A percentile compares a stretch with the other conserved stretches of the same genome.
phyloP scores from a whole-genome alignment of 2,113 vertebrate species.

The Xiphophorus couchianus region DNA sequence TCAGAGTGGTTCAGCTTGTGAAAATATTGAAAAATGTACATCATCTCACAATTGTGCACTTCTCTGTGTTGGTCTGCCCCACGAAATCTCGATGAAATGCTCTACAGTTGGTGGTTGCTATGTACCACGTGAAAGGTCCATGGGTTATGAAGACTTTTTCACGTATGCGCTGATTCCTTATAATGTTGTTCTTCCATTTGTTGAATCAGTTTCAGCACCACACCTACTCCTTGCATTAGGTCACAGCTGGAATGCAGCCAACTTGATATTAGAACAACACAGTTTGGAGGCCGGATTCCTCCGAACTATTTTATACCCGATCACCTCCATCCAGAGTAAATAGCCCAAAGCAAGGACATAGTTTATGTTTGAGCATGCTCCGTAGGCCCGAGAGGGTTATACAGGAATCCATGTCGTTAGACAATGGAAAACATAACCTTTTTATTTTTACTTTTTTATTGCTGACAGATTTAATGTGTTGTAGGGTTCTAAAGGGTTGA shows the following conservation, averaged over 20 bases:
- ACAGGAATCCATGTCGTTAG: conserved; percentile 33
- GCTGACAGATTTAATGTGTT: conserved; percentile 27
- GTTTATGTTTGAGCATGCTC: conserved; percentile 5
- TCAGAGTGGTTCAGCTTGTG: neutral
- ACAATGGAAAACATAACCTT: conserved; percentile 49
- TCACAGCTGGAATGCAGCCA: conserved; percentile 37
- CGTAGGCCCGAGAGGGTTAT: conserved; percentile 9
- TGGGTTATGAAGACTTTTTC: neutral
- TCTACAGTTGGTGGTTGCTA: neutral
- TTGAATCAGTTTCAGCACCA: conserved; percentile 5
- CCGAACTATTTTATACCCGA: neutral
- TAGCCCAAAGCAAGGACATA: conserved; percentile 15
- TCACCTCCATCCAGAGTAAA: conserved; percentile 6
- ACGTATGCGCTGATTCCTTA: neutral
- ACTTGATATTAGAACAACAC: conserved; percentile 16
- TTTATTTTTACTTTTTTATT: neutral
- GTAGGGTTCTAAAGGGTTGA: conserved; percentile 12
- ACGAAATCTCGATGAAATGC: neutral
- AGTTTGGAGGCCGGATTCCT: neutral
- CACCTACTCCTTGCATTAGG: conserved; percentile 7
- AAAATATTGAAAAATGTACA: neutral
- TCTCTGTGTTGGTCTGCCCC: neutral
- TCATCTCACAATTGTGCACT: neutral
- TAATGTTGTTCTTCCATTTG: neutral
- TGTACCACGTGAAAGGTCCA: neutral